phyloP scores from a whole-genome alignment of 2,888 invertebrate species.

The Malacosoma neustria region DNA sequence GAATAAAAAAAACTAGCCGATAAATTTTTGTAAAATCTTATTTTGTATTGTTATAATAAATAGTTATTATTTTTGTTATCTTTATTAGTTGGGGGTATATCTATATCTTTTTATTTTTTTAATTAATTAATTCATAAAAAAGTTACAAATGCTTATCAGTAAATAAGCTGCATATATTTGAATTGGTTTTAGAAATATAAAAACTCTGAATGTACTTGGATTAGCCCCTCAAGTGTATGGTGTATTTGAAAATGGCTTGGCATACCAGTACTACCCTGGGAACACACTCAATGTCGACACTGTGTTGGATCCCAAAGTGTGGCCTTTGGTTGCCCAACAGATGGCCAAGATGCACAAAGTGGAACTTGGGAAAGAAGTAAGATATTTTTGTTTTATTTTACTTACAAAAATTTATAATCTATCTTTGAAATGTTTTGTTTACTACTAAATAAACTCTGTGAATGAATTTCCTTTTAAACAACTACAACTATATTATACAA shows the following conservation, averaged over 20 bases:
- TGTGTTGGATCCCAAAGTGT: constrained; percentile 79
- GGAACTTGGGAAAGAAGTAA: constrained; percentile 47
- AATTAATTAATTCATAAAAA: too few species aligned
- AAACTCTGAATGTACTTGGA: constrained; percentile 76
- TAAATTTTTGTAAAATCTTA: too few species aligned
- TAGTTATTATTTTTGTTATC: not conserved
- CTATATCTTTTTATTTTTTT: too few species aligned
- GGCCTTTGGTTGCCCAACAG: constrained; percentile 83
- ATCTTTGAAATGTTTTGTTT: too few species aligned
- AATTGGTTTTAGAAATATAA: constrained; percentile 42
- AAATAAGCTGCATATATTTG: not conserved
- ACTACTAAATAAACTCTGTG: too few species aligned
- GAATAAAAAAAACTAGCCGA: too few species aligned
- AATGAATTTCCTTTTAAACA: too few species aligned
- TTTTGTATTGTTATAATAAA: too few species aligned
- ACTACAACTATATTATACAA: too few species aligned
- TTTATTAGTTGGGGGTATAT: too few species aligned
- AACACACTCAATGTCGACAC: constrained; percentile 80
- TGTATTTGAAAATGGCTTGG: constrained; percentile 94
- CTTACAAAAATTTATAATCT: too few species aligned
- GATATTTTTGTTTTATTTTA: too few species aligned
- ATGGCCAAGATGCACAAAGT: constrained; percentile 90
- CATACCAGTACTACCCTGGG: constrained; percentile 92
- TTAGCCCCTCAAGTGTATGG: constrained; percentile 92
- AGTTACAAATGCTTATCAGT: not conserved